These are phyloP conservation scores for Cheilosia soror DNA, from an alignment of 2,888 invertebrate genomes.

Conservation along the genomic window DNA sequence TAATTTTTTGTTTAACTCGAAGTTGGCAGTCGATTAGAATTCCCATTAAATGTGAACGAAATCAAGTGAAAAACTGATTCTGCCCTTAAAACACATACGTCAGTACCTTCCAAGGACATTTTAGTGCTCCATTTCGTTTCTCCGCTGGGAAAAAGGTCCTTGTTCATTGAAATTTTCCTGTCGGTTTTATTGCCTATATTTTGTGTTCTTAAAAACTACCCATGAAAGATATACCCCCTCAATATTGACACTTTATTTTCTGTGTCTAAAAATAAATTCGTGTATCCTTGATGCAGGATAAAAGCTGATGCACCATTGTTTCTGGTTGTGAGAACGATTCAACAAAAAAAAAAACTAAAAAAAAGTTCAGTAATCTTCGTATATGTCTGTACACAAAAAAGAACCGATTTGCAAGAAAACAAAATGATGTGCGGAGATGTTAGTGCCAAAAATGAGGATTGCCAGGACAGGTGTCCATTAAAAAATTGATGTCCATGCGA, in stretches of 20 bases:
- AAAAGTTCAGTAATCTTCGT: conserved; percentile 19
- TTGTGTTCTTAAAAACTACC: conserved; percentile 25
- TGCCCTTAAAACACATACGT: neutral
- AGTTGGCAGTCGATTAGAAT: neutral
- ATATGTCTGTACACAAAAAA: neutral
- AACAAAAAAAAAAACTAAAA: neutral
- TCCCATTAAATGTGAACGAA: neutral
- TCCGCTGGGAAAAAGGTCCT: conserved; percentile 21
- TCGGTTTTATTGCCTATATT: conserved; percentile 3
- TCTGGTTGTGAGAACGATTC: neutral
- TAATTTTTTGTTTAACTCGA: neutral
- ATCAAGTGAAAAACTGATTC: conserved; percentile 16
- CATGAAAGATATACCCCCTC: neutral
- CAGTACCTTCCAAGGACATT: conserved; percentile 59
- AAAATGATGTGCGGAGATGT: conserved; percentile 38
- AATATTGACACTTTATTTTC: conserved; percentile 33
- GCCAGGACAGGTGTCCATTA: neutral
- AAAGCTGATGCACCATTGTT: conserved; percentile 31
- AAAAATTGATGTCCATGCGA: conserved; percentile 16
- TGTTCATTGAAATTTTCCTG: conserved; percentile 2
- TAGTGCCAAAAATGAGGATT: conserved; percentile 37
- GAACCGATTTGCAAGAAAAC: neutral
- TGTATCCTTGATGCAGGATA: conserved; percentile 43
- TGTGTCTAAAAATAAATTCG: conserved; percentile 48
- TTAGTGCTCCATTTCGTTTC: conserved; percentile 21